Evolutionary conservation across 1,140 invertebrate species (phyloP), one percentile per base, ranked within the genome.

Genomic region (Gerris buenoi): DNA sequence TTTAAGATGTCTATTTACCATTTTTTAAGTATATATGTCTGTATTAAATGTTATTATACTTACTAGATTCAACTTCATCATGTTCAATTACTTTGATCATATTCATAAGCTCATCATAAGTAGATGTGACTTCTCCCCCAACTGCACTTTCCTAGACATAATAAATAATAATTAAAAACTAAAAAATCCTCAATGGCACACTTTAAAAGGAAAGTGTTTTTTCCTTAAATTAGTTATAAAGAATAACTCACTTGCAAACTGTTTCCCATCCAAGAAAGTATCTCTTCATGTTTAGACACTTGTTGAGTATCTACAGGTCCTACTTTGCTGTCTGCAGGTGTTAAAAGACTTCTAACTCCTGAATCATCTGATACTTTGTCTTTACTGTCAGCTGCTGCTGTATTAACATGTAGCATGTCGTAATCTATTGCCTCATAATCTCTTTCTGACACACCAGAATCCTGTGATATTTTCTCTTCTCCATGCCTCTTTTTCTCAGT

Each of bases 21-120:
- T n/a, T n/a, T n/a, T n/a, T n/a, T n/a, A n/a, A n/a, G n/a, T n/a
- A n/a, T n/a, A n/a, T n/a, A n/a, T n/a, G n/a, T n/a, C n/a, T n/a
- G n/a, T n/a, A n/a, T n/a, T n/a, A n/a, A n/a, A n/a, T n/a, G n/a
- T n/a, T n/a, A n/a, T n/a, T 3, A 25, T 57, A 66, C 70, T 71
- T 68, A 72, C 70, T 63, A 25, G 68, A 67, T 59, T 70, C 69
- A n/a, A 70, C 65, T 67, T 73, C 71, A 68, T 72, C 72, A 65
- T 72, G 68, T 68, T 73, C 72, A 33, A 73, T 62, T 58, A 72
- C 70, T 62, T 72, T 72, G 1, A 73, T 29, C 60, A 73, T 71
- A 15, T 63, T 70, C 15, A 73, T 33, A 65, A 73, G 70, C 33
- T 73, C 72, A 63, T 71, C 67, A 64, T 71, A 73, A 59, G 72